A percentile compares a stretch with the other conserved stretches of the same genome.
Evolutionary conservation across 2,888 invertebrate species (phyloP).

Genomic region (Nematopogon swammerdamellus): DNA sequence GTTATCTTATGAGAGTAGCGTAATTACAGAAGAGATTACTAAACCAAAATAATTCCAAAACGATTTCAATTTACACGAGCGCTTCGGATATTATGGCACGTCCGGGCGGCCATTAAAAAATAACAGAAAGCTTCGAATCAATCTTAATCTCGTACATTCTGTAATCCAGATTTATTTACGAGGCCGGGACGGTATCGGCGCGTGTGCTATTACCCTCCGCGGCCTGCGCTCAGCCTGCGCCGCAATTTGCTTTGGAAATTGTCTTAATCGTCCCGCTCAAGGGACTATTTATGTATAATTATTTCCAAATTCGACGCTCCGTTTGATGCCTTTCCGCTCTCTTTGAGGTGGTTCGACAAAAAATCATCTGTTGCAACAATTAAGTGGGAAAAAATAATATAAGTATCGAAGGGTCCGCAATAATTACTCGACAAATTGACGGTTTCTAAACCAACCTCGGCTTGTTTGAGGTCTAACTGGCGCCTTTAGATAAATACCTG

Average conservation of each 20-base stretch:
- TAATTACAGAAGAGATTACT: slow-evolving; percentile 49
- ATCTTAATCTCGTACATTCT: slow-evolving; percentile 55
- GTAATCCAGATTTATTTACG: slow-evolving; percentile 58
- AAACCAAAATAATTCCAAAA: slow-evolving; percentile 38
- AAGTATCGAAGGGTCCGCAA: slow-evolving; percentile 57
- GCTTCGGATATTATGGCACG: slow-evolving; percentile 32
- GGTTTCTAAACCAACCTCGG: slow-evolving; percentile 43
- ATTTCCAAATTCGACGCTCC: slow-evolving; percentile 56
- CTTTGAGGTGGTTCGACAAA: slow-evolving; percentile 55
- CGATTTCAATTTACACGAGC: slow-evolving; percentile 46
- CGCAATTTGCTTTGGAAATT: slow-evolving; percentile 57
- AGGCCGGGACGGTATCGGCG: slow-evolving; percentile 38
- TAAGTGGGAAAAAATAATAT: slow-evolving; percentile 53
- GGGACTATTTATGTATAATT: slow-evolving; percentile 59
- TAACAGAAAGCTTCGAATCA: slow-evolving; percentile 53
- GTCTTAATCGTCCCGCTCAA: slow-evolving; percentile 58
- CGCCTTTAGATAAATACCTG: slow-evolving; percentile 23
- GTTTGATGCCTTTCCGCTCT: slow-evolving; percentile 59
- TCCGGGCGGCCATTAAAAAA: slow-evolving; percentile 37
- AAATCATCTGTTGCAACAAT: slow-evolving; percentile 58
- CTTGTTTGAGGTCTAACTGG: slow-evolving; percentile 22
- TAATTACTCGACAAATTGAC: slow-evolving; percentile 56
- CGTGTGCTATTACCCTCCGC: slow-evolving; percentile 57
- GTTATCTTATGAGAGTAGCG: no score
- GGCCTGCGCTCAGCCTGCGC: slow-evolving; percentile 34